These are phyloP conservation scores for Parnassius smintheus DNA, from an alignment of 2,888 invertebrate genomes.

Conservation along the genomic window DNA sequence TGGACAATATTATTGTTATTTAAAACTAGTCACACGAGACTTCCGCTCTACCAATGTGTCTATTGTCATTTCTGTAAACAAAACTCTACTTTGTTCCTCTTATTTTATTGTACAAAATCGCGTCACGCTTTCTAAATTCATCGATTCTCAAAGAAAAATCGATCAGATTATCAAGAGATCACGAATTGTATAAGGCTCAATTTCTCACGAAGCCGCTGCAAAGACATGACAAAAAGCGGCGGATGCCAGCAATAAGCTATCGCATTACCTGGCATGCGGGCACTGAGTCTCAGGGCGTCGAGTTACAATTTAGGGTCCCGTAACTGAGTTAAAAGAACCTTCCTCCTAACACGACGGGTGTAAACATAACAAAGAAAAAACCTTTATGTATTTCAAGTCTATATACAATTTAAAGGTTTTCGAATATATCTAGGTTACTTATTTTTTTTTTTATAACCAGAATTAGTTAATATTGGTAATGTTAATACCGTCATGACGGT, in stretches of 20 bases:
- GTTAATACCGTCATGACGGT: too few relatives aligned
- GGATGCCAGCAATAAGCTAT: constrained; percentile 20
- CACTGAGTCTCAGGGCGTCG: constrained; percentile 18
- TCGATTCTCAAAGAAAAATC: constrained; percentile 6
- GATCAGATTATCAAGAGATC: background rate
- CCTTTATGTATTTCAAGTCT: too few relatives aligned
- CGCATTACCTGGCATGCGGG: constrained; percentile 18
- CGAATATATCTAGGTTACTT: too few relatives aligned
- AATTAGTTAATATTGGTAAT: too few relatives aligned
- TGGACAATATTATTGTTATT: constrained; percentile 6
- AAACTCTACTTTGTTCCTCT: background rate
- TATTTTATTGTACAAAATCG: too few relatives aligned
- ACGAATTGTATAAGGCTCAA: constrained; percentile 9
- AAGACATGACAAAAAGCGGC: constrained; percentile 10
- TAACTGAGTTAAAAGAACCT: background rate
- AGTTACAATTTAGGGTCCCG: constrained; percentile 16
- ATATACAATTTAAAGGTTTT: too few relatives aligned
- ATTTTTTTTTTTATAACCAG: too few relatives aligned
- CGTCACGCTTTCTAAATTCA: background rate
- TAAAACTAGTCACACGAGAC: constrained; percentile 10
- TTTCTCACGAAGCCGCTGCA: constrained; percentile 2
- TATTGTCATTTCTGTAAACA: background rate
- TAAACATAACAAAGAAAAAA: too few relatives aligned
- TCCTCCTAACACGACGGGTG: too few relatives aligned
- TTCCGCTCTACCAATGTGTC: constrained; percentile 9